phyloP scores from a whole-genome alignment of 2,113 vertebrate genomes.

The Nerophis ophidion region DNA sequence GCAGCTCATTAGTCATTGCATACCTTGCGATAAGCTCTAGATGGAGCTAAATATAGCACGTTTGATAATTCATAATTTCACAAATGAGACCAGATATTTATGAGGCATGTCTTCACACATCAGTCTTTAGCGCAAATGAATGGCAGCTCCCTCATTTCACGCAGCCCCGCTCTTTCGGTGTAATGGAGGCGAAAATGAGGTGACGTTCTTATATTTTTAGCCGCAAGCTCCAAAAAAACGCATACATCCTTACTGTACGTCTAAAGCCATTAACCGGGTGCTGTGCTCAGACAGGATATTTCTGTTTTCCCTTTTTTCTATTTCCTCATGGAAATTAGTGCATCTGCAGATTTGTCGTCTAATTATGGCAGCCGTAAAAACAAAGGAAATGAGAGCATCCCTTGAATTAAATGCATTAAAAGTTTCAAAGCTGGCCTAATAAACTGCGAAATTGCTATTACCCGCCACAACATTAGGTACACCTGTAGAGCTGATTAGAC shows the following conservation, averaged over 20 bases:
- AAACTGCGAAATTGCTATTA: slow-evolving; percentile 56
- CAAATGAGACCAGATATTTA: slow-evolving; percentile 5
- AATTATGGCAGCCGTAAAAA: slow-evolving; percentile 22
- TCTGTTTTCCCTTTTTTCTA: neutral
- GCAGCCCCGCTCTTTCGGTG: neutral
- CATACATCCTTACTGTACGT: neutral
- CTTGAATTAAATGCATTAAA: slow-evolving; percentile 54
- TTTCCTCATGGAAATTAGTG: slow-evolving; percentile 12
- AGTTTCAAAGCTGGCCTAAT: slow-evolving; percentile 57
- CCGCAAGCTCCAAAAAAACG: neutral
- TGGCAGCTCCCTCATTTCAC: slow-evolving; percentile 11
- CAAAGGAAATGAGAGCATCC: slow-evolving; percentile 24
- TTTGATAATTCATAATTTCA: neutral
- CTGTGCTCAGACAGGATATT: neutral
- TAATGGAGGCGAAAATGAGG: slow-evolving; percentile 5
- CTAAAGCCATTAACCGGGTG: neutral
- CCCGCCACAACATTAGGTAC: no score
- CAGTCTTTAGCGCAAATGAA: neutral
- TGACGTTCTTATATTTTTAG: neutral
- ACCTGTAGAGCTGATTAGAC: no score
- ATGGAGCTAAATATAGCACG: neutral
- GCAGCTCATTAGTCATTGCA: neutral
- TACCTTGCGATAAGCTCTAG: slow-evolving; percentile 3
- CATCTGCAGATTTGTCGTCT: neutral
- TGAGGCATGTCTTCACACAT: slow-evolving; percentile 12